Percentiles rank a stretch among this genome's conserved stretches.
phyloP scores from a whole-genome alignment of 92 coral and sea anemone species.

The Siderastrea siderea region DNA sequence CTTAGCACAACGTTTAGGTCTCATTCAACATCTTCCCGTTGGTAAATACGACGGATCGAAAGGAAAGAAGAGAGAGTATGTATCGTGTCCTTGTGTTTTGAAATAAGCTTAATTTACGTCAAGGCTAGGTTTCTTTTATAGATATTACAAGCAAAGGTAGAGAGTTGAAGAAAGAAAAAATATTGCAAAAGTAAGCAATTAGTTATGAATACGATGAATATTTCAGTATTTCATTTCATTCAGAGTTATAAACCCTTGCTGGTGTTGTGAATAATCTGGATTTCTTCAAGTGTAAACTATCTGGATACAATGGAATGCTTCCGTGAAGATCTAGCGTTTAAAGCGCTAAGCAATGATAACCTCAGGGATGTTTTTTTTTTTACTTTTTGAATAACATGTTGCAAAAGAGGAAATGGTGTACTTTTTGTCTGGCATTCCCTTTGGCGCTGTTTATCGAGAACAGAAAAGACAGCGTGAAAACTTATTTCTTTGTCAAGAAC shows the following conservation, averaged over 20 bases:
- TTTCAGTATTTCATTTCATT: slow-evolving; percentile 4
- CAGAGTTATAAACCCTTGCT: not conserved
- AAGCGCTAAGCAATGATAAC: not conserved
- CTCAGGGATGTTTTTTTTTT: not conserved
- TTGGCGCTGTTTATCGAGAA: not conserved
- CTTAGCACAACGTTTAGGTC: slow-evolving; percentile 95
- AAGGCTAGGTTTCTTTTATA: not conserved
- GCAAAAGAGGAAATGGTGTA: not conserved
- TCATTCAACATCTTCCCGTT: slow-evolving; percentile 97
- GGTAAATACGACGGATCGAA: slow-evolving; percentile 97
- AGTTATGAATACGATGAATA: slow-evolving; percentile 23
- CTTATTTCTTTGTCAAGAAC: not conserved
- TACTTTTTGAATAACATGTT: not conserved
- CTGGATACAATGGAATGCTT: slow-evolving; percentile 34
- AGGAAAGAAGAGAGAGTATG: slow-evolving; percentile 98
- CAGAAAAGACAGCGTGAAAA: slow-evolving; percentile 1
- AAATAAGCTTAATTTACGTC: not conserved
- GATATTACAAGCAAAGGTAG: slow-evolving; percentile 9
- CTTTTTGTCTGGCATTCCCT: not conserved
- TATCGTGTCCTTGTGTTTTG: not conserved
- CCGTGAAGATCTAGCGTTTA: not conserved
- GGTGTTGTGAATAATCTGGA: not conserved
- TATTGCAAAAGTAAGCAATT: not conserved
- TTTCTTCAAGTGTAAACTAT: not conserved
- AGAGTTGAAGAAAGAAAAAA: not conserved